Conservation (phyloP, 2,888 invertebrate genomes). For the Cephus spinipes region DNA sequence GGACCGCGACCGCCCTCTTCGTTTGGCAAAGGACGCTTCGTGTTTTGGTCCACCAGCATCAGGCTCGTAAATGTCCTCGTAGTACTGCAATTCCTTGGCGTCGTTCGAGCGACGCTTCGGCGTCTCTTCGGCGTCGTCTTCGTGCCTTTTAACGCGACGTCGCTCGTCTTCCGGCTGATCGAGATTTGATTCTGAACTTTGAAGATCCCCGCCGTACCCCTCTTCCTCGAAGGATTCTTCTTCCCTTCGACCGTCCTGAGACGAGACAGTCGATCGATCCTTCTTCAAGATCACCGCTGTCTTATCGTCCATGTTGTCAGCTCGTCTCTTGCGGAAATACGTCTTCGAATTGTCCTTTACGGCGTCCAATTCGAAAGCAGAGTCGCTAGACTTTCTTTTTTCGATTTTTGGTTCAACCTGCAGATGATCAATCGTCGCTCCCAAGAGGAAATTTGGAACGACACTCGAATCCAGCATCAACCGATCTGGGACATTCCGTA, state of each 20-base stretch:
- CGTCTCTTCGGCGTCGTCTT: constrained; percentile 5
- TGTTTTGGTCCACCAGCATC: constrained; percentile 1
- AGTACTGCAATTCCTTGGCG: constrained; percentile 14
- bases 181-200: no score
- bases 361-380: constrained; percentile 14
- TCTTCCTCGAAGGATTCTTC: background rate
- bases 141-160: constrained; percentile 16
- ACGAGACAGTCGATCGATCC: background rate
- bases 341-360: background rate
- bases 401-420: constrained; percentile 21
- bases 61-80: constrained; percentile 22
- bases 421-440: constrained; percentile 8
- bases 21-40: background rate
- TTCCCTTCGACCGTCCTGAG: no score
- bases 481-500: no score
- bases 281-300: background rate
- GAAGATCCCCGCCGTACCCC: no score
- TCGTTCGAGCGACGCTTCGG: background rate
- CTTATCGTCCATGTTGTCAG: constrained; percentile 15
- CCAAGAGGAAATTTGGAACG: background rate
- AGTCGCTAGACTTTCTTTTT: constrained; percentile 16
- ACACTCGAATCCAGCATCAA: background rate
- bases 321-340: constrained; percentile 13
- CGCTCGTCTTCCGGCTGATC: background rate
- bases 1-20: background rate